These are phyloP conservation scores for Furnarius figulus DNA, from an alignment of 2,113 vertebrate genomes.

Conservation along the genomic window DNA sequence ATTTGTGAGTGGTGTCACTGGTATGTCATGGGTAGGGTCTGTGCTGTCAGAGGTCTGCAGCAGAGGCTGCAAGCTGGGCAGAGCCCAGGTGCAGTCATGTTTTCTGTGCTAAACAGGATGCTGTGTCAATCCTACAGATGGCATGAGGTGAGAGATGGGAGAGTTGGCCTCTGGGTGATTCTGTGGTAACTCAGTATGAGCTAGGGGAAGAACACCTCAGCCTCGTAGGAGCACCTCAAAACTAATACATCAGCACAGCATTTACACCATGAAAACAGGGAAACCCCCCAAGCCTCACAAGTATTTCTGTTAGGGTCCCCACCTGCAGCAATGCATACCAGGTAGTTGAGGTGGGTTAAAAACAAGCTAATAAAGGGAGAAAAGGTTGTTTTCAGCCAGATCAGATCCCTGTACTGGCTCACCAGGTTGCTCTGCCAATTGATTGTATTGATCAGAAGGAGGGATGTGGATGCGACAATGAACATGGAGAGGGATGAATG, in stretches of 20 bases:
- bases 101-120: neutral
- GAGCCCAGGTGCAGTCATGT: neutral
- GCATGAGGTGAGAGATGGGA: neutral
- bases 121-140: rapidly evolving
- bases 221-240: rapidly evolving
- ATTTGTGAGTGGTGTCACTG: neutral
- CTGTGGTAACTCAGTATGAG: neutral
- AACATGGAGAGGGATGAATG: neutral
- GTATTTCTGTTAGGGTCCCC: neutral
- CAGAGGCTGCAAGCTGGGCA: neutral
- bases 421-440: neutral
- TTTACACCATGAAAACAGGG: neutral
- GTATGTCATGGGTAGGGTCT: neutral
- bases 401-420: neutral
- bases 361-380: rapidly evolving
- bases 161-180: neutral
- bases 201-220: neutral
- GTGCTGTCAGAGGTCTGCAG: neutral
- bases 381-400: neutral
- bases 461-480: neutral
- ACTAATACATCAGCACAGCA: neutral
- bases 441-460: rapidly evolving
- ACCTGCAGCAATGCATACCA: rapidly evolving
- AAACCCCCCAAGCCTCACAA: rapidly evolving
- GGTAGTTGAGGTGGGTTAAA: neutral